These are phyloP conservation scores for Strongylocentrotus purpuratus DNA, from an alignment of 35 echinoderm and acorn worm species.

Conservation along the genomic window DNA sequence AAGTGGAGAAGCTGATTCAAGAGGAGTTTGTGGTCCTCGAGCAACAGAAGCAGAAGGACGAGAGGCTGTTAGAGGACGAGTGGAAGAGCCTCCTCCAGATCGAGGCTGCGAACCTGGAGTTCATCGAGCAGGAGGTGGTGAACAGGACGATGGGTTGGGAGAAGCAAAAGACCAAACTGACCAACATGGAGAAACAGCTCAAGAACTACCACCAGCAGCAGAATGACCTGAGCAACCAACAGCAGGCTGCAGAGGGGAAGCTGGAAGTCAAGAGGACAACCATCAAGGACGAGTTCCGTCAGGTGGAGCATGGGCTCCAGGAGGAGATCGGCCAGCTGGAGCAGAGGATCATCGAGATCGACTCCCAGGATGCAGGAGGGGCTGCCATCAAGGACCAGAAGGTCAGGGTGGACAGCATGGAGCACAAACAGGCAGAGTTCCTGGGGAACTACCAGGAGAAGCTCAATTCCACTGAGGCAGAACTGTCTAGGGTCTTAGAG, in stretches of 20 bases:
- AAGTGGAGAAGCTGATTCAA: slow-evolving; percentile 85
- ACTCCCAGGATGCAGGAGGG: slow-evolving; percentile 39
- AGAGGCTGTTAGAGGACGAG: slow-evolving; percentile 77
- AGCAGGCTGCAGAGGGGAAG: slow-evolving; percentile 37
- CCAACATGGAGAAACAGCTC: slow-evolving; percentile 64
- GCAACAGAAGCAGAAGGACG: slow-evolving; percentile 58
- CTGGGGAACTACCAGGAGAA: slow-evolving; percentile 60
- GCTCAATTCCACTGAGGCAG: slow-evolving; percentile 36
- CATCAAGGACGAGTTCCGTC: slow-evolving; percentile 37
- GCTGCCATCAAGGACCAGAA: slow-evolving; percentile 50
- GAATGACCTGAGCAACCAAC: slow-evolving; percentile 39
- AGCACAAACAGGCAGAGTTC: slow-evolving; percentile 43
- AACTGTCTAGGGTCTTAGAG: slow-evolving; percentile 42
- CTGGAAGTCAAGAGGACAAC: slow-evolving; percentile 57
- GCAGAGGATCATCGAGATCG: slow-evolving; percentile 42
- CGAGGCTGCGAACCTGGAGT: slow-evolving; percentile 80
- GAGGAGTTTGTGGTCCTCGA: slow-evolving; percentile 86
- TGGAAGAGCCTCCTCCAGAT: slow-evolving; percentile 82
- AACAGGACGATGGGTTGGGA: slow-evolving; percentile 64
- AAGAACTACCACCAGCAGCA: slow-evolving; percentile 78
- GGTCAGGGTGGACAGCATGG: slow-evolving; percentile 31
- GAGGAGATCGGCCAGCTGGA: slow-evolving; percentile 38
- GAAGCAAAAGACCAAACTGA: slow-evolving; percentile 69
- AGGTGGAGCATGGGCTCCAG: slow-evolving; percentile 51
- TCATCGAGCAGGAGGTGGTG: slow-evolving; percentile 80